A percentile compares a stretch with the other conserved stretches of the same genome.
Conservation (phyloP, 2,888 invertebrate species). For the Uropetala carovei region DNA sequence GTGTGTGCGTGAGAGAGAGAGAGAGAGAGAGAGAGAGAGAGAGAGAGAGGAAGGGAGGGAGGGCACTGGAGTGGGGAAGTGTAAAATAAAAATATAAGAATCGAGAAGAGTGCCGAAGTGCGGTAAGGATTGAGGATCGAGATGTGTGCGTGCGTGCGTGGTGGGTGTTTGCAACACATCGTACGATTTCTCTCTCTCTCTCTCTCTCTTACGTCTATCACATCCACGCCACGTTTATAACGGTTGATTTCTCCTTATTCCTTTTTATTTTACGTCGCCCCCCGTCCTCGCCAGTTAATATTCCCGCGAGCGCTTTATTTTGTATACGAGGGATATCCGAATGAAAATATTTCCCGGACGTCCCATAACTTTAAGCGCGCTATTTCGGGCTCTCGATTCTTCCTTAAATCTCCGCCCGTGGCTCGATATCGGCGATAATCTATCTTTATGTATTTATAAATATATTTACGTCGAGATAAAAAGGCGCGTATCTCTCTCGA, state of each 20-base stretch:
- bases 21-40: background rate
- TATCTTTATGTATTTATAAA: background rate
- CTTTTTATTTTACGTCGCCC: background rate
- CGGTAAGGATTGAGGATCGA: too few species aligned
- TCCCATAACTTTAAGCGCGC: background rate
- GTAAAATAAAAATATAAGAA: too few species aligned
- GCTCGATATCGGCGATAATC: background rate
- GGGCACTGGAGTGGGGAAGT: too few species aligned
- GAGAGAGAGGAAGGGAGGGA: background rate
- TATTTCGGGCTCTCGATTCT: background rate
- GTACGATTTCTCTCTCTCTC: too few species aligned
- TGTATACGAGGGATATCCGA: background rate
- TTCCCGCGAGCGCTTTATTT: background rate
- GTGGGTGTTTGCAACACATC: too few species aligned
- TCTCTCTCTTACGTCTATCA: too few species aligned
- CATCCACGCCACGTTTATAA: too few species aligned
- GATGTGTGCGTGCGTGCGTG: too few species aligned
- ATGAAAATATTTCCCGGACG: background rate
- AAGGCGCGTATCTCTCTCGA: too few species aligned
- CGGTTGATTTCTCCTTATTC: too few species aligned
- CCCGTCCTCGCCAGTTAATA: background rate
- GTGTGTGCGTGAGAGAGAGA: background rate
- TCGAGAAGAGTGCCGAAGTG: too few species aligned
- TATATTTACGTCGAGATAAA: too few species aligned
- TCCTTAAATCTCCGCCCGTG: background rate